Evolutionary conservation across 2,888 invertebrate genomes (phyloP), one percentile per base, ranked within the genome.

Genomic region (Odontomyia ornata): DNA sequence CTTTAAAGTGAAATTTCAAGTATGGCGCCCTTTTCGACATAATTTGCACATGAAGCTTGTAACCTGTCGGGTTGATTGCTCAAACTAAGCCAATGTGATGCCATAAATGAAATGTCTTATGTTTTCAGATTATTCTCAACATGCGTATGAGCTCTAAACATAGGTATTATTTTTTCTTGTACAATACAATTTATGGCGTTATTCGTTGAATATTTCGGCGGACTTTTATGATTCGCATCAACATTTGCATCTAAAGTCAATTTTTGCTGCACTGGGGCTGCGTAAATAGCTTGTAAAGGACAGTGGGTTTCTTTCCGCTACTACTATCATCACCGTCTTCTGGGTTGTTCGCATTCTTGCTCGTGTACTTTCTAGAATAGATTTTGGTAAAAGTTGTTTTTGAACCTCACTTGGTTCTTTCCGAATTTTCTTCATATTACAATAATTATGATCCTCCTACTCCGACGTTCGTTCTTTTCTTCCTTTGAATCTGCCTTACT

Each of bases 391-490:
- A 60, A 91, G 85, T 78, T 91, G 90, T 67, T 90, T 88, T 80
- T 89, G 89, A 28, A 87, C 86, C 56, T 84, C 85, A 82, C 77
- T 83, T 81, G 80, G 87, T 80, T 92, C 93, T 87, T 97, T 96
- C 97, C 97, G 97, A 80, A 97, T 88, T 86, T 95, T 95, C 86
- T 96, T 96, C 82, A 97, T 88, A 86, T 95, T 96, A 85, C 93
- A n/a, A n/a, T n/a, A n/a, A n/a, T 95, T 83, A 97, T 97, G 87
- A 95, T 95, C 79, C 96, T 96, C 69, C 96, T 96, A 86, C 96
- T 96, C 81, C 95, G 93, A 13, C 96, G 90, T 85, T 96, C 96
- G 84, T 95, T 95, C 72, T 95, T 94, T 18, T 91, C 91, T 72
- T 93, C 93, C 62, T 79, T 80, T 0, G 79, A 69, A 9, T 89